These are phyloP conservation scores for Oreohelix idahoensis DNA, from an alignment of 1,140 invertebrate species.

Conservation along the genomic window DNA sequence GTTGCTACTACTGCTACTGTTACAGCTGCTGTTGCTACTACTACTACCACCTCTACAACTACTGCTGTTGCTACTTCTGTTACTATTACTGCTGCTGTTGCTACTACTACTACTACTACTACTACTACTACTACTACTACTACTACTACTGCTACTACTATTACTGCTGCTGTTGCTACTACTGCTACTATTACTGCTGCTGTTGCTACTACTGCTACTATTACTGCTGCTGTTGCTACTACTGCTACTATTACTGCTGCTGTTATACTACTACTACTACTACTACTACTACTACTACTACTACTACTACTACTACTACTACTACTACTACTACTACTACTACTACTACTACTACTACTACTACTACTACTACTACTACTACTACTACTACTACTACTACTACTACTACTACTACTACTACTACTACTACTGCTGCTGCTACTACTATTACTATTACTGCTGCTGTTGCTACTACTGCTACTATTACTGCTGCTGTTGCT, in stretches of 20 bases:
- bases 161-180: neutral
- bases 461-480: too few species aligned
- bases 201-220: slow-evolving; percentile 15
- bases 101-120: slow-evolving; percentile 1
- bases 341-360: slow-evolving; percentile 20
- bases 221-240: slow-evolving; percentile 3
- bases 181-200: slow-evolving; percentile 1
- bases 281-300: neutral
- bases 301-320: slow-evolving; percentile 6
- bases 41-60: neutral
- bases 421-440: neutral
- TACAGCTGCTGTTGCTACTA: neutral
- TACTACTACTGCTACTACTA: slow-evolving; percentile 18
- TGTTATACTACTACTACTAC: neutral
- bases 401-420: neutral
- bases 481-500: too few species aligned
- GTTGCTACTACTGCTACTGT: neutral
- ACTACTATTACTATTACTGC: neutral
- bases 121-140: slow-evolving; percentile 16
- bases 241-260: neutral
- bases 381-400: neutral
- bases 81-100: slow-evolving; percentile 1
- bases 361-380: neutral
- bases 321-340: slow-evolving; percentile 22
- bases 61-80: slow-evolving; percentile 17